Evolutionary conservation across 2,888 invertebrate genomes (phyloP).

Genomic region (Drosophila recens): DNA sequence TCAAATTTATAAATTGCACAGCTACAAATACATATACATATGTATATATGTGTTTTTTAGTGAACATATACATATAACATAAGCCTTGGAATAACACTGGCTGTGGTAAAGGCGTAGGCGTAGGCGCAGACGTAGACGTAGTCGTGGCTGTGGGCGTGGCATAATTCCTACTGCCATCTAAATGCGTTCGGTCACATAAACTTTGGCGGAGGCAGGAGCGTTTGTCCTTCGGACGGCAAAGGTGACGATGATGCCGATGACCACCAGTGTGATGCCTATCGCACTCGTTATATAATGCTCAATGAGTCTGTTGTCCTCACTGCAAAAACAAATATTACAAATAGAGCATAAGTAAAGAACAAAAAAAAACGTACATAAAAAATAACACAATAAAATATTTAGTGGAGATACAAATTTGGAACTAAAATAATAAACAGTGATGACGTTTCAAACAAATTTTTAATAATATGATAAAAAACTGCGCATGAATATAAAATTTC

Average conservation of each 20-base stretch:
- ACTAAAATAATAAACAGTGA: too few relatives aligned
- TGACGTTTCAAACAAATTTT: too few relatives aligned
- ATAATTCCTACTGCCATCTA: constrained; percentile 56
- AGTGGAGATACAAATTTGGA: too few relatives aligned
- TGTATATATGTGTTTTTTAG: constrained; percentile 42
- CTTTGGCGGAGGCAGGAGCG: constrained; percentile 85
- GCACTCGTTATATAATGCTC: constrained; percentile 92
- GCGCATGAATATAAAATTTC: too few relatives aligned
- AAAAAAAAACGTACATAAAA: too few relatives aligned
- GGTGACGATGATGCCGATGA: constrained; percentile 90
- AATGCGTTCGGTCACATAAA: constrained; percentile 85
- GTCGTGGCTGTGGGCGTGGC: constrained; percentile 19
- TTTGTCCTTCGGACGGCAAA: constrained; percentile 89
- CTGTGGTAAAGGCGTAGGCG: constrained; percentile 27
- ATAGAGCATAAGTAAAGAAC: not conserved
- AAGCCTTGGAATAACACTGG: constrained; percentile 42
- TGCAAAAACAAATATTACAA: constrained; percentile 32
- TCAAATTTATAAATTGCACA: constrained; percentile 62
- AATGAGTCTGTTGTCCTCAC: constrained; percentile 83
- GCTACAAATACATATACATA: constrained; percentile 31
- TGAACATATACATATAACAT: constrained; percentile 21
- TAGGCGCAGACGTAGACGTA: constrained; percentile 8
- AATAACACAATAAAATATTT: too few relatives aligned
- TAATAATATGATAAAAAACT: too few relatives aligned
- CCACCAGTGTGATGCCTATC: constrained; percentile 91